Conservation (phyloP, 2,797 vertebrate species). For the Pantherophis alleghaniensis region DNA sequence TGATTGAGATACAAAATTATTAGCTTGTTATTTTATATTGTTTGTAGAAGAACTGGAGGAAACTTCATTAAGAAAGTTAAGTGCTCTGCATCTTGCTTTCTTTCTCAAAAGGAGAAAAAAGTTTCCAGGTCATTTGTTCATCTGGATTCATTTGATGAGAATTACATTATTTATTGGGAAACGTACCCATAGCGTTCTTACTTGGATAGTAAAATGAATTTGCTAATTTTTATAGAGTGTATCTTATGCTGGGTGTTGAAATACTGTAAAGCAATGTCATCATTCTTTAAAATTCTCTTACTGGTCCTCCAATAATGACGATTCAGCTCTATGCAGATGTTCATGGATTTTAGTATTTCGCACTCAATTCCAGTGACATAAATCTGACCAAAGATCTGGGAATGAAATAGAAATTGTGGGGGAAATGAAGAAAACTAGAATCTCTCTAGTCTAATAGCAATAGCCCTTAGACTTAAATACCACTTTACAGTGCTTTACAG, state of each 20-base stretch:
- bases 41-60: constrained; percentile 72
- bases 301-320: constrained; percentile 57
- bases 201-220: constrained; percentile 39
- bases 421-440: too few relatives aligned
- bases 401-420: background rate
- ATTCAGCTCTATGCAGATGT: constrained; percentile 57
- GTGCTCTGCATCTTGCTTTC: constrained; percentile 55
- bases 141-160: constrained; percentile 58
- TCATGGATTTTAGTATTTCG: constrained; percentile 57
- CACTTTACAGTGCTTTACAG: too few relatives aligned
- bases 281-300: constrained; percentile 7
- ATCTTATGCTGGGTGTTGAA: constrained; percentile 46
- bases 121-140: constrained; percentile 26
- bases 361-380: background rate
- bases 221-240: constrained; percentile 33
- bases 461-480: too few relatives aligned
- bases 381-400: background rate
- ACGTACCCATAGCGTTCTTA: constrained; percentile 47
- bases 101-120: constrained; percentile 43
- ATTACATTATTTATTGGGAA: constrained; percentile 63
- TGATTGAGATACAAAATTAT: constrained; percentile 79
- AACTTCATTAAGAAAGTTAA: constrained; percentile 68
- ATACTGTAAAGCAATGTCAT: constrained; percentile 30
- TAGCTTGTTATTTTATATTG: constrained; percentile 73
- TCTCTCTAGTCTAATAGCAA: background rate